A percentile compares a stretch with the other conserved stretches of the same genome.
phyloP scores from a whole-genome alignment of 2,888 invertebrate genomes.

The Amphimallon solstitiale region DNA sequence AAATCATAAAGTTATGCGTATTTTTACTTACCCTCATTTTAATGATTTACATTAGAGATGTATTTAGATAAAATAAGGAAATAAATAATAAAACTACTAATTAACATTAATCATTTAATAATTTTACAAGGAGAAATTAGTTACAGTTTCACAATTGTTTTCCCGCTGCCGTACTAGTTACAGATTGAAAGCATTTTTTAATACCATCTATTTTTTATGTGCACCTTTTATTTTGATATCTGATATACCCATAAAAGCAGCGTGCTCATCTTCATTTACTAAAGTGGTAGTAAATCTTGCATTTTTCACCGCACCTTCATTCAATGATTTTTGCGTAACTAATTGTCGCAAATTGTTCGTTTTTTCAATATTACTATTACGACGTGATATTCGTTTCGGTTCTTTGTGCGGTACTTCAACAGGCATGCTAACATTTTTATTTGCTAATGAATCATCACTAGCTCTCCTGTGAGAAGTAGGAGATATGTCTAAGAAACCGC shows the following conservation, averaged over 20 bases:
- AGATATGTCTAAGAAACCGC: slow-evolving; percentile 49
- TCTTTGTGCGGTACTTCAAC: slow-evolving; percentile 37
- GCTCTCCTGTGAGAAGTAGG: slow-evolving; percentile 54
- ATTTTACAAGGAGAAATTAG: slow-evolving; percentile 13
- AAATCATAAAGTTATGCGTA: no score
- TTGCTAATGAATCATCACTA: slow-evolving; percentile 53
- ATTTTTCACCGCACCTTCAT: slow-evolving; percentile 46
- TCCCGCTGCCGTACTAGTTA: not conserved
- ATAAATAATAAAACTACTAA: slow-evolving; percentile 16
- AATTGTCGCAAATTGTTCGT: slow-evolving; percentile 46
- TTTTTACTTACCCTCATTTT: no score
- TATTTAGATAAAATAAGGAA: not conserved
- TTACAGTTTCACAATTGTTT: not conserved
- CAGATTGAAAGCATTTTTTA: not conserved
- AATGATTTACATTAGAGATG: not conserved
- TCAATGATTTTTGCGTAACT: slow-evolving; percentile 53
- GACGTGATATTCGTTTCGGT: slow-evolving; percentile 33
- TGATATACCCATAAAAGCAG: slow-evolving; percentile 49
- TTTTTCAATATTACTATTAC: slow-evolving; percentile 43
- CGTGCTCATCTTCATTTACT: slow-evolving; percentile 61
- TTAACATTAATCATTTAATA: slow-evolving; percentile 25
- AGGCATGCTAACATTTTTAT: slow-evolving; percentile 43
- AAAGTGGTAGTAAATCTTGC: slow-evolving; percentile 60
- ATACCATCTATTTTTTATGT: slow-evolving; percentile 3
- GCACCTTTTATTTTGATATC: slow-evolving; percentile 2